These are phyloP conservation scores for Saccopteryx leptura DNA, from an alignment of 2,113 vertebrate species.

Conservation along the genomic window DNA sequence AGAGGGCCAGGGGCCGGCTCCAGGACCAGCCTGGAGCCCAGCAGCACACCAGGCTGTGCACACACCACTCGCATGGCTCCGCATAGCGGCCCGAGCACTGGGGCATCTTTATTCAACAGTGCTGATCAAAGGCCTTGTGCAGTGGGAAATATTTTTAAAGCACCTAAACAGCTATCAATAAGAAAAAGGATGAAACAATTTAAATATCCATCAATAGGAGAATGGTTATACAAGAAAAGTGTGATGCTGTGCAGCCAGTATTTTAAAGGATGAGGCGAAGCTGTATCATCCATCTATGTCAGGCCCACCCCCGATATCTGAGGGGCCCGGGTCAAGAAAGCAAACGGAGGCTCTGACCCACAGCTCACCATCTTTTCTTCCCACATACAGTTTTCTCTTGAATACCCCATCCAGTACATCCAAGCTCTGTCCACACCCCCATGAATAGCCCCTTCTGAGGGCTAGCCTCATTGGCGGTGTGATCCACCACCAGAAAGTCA, in stretches of 20 bases:
- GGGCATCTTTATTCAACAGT: too few relatives aligned
- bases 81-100: accelerated
- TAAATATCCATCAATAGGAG: not conserved
- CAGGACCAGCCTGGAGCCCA: not conserved
- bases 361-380: accelerated
- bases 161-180: not conserved
- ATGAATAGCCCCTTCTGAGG: not conserved
- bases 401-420: not conserved
- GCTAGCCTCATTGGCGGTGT: accelerated
- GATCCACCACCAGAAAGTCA: not conserved
- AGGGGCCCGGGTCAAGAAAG: not conserved
- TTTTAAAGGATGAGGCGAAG: not conserved
- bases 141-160: not conserved
- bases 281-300: not conserved
- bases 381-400: not conserved
- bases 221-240: not conserved
- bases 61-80: not conserved
- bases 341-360: not conserved
- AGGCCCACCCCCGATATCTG: accelerated
- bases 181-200: not conserved
- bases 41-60: accelerated
- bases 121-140: not conserved
- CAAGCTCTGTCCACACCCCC: not conserved
- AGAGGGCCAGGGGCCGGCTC: accelerated
- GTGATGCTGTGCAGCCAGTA: not conserved